Conservation (phyloP, 1,140 invertebrate genomes). For the Eriosoma lanigerum region DNA sequence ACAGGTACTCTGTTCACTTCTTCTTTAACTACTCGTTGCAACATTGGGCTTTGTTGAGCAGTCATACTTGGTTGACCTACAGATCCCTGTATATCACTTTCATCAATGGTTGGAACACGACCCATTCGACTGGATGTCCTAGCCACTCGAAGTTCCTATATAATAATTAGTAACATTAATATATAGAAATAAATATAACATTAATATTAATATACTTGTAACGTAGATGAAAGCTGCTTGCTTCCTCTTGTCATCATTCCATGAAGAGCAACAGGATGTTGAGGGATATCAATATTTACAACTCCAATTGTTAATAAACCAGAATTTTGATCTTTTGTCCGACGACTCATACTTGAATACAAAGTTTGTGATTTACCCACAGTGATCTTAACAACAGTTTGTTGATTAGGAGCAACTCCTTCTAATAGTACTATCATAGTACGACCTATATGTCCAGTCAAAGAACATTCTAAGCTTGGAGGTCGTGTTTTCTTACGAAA, state of each 20-base stretch:
- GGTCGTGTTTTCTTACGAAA: constrained; percentile 76
- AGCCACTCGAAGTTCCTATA: constrained; percentile 73
- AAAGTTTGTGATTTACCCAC: constrained; percentile 89
- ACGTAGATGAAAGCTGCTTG: constrained; percentile 86
- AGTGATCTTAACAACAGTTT: constrained; percentile 92
- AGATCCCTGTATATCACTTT: constrained; percentile 56
- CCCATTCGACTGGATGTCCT: constrained; percentile 75
- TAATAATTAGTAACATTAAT: constrained; percentile 10
- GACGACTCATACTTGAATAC: constrained; percentile 78
- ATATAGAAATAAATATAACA: constrained; percentile 25
- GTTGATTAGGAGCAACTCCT: constrained; percentile 84
- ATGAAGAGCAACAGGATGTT: constrained; percentile 93
- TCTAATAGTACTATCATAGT: constrained; percentile 91
- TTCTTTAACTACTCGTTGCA: constrained; percentile 29
- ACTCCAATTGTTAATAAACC: constrained; percentile 83
- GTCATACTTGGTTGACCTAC: constrained; percentile 57
- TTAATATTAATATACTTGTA: constrained; percentile 65
- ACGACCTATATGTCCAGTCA: constrained; percentile 86
- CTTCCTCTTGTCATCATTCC: constrained; percentile 96
- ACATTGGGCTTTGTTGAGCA: constrained; percentile 63
- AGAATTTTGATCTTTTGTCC: constrained; percentile 82
- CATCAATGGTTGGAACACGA: constrained; percentile 63
- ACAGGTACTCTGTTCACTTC: constrained; percentile 56
- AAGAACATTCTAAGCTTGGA: constrained; percentile 76
- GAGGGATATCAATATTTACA: constrained; percentile 91